Evolutionary conservation across 2,113 vertebrate species (phyloP).

Genomic region (Riparia riparia): DNA sequence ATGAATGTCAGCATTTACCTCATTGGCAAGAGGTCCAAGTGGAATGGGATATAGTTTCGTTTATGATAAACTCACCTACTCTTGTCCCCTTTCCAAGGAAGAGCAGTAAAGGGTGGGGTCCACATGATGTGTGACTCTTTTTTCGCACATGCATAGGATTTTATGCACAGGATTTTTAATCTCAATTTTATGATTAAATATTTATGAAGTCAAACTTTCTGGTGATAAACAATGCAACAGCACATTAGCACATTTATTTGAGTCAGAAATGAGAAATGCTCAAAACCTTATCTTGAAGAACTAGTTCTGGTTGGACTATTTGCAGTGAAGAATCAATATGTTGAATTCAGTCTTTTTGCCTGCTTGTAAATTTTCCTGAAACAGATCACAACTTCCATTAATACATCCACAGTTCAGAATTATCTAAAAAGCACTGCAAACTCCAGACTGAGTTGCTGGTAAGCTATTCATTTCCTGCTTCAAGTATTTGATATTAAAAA

Average conservation of each 20-base stretch:
- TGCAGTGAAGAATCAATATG: not conserved
- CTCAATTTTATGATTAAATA: not conserved
- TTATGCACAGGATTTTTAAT: not conserved
- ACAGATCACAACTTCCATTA: conserved; percentile 8
- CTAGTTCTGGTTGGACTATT: conserved; percentile 4
- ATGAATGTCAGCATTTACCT: not conserved
- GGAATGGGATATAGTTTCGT: not conserved
- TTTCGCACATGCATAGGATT: not conserved
- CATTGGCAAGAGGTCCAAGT: not conserved
- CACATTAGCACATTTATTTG: not conserved
- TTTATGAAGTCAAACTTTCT: not conserved
- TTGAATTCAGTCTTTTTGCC: conserved; percentile 13
- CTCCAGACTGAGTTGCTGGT: not conserved
- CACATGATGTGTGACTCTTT: not conserved
- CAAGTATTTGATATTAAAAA: not conserved
- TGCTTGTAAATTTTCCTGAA: conserved; percentile 21
- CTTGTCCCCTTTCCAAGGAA: not conserved
- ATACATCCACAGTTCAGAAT: conserved; percentile 7
- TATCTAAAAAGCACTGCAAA: conserved; percentile 7
- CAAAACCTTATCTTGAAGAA: not conserved
- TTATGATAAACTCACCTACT: not conserved
- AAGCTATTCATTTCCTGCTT: not conserved
- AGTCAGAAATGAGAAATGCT: not conserved
- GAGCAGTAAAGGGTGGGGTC: not conserved
- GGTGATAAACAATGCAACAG: not conserved